Conservation (phyloP, 2,888 invertebrate genomes). For the Callyntrura sp. region DNA sequence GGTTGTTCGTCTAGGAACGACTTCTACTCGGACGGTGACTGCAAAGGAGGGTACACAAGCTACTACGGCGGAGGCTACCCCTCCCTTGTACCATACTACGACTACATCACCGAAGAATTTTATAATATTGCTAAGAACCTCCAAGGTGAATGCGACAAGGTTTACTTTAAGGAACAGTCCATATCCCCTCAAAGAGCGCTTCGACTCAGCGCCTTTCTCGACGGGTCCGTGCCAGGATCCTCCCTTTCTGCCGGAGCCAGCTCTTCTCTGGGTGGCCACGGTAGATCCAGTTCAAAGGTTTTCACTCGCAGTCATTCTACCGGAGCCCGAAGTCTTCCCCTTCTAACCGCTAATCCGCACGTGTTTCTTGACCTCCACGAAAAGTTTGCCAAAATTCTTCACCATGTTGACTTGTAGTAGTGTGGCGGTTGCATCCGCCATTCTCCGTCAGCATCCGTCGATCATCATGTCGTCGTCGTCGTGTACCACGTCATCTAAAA, state of each 20-base stretch:
- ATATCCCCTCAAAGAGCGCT: conserved; percentile 82
- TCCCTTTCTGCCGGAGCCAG: conserved; percentile 65
- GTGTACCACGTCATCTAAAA: conserved; percentile 36
- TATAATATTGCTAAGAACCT: conserved; percentile 83
- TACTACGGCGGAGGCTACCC: conserved; percentile 80
- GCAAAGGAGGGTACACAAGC: conserved; percentile 76
- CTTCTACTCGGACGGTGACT: conserved; percentile 83
- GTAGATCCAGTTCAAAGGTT: conserved; percentile 76
- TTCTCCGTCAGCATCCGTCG: conserved; percentile 49
- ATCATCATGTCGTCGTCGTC: not conserved
- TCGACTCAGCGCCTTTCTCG: conserved; percentile 81
- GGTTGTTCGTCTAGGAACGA: conserved; percentile 78
- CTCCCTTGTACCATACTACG: conserved; percentile 83
- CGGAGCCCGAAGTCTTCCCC: conserved; percentile 83
- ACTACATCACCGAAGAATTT: conserved; percentile 84
- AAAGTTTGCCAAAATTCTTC: conserved; percentile 84
- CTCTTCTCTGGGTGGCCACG: conserved; percentile 76
- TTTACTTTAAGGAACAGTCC: conserved; percentile 83
- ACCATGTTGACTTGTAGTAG: conserved; percentile 84
- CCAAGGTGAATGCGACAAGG: conserved; percentile 83
- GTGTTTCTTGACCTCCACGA: conserved; percentile 84
- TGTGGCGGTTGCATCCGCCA: conserved; percentile 7
- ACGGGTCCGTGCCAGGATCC: conserved; percentile 68
- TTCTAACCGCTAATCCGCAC: conserved; percentile 84
- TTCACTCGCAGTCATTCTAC: conserved; percentile 82